Evolutionary conservation across 2,113 vertebrate genomes (phyloP), one percentile per base, ranked within the genome.

Genomic region (Hydrochoerus hydrochaeris): DNA sequence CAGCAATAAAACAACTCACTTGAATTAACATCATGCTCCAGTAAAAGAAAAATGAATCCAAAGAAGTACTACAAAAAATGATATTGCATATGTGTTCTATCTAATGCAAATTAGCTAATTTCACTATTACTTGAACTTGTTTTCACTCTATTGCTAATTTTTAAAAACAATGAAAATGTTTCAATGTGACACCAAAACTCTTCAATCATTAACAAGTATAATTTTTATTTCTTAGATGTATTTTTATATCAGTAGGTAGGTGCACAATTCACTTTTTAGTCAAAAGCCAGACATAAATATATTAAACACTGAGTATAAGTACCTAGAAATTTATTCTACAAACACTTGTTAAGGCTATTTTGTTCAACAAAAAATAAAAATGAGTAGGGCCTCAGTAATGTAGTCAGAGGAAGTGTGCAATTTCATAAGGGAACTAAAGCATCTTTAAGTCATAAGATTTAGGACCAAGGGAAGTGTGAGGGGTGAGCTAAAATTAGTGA

Each of bases 1-100:
- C 7, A 81, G 28, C 80, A 88, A 63, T 91, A 62, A 91, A 93
- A 69, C 62, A 94, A 80, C 71, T 84, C n/a, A n/a, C 63, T 91
- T 65, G 38, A 88, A 38, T 84, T 87, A 69, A 44, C 46, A 85
- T 81, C 32, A 58, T 88, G 49, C 41, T 63, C 80, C 38, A 73
- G 32, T n/a, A 54, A 4, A 41, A 91, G 44, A 88, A 91, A 97
- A 90, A 63, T 26, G 57, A 84, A 85, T 63, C 77, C 83, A n/a
- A 94, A 90, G 58, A 85, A 88, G 1, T 85, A 13, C 20, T 91
- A 4, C 8, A 86, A 62, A 62, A 92, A 83, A 65, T 0, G 0
- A 24, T 35, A 65, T 10, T 35, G 32, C 88, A 75, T 52, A 65
- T 3, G 6, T 19, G 1, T 35, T 84, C 38, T 38, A 0, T 60